Percentiles rank a stretch among this genome's conserved stretches.
Conservation (phyloP, 1,140 invertebrate genomes). For the Neelides sp. region DNA sequence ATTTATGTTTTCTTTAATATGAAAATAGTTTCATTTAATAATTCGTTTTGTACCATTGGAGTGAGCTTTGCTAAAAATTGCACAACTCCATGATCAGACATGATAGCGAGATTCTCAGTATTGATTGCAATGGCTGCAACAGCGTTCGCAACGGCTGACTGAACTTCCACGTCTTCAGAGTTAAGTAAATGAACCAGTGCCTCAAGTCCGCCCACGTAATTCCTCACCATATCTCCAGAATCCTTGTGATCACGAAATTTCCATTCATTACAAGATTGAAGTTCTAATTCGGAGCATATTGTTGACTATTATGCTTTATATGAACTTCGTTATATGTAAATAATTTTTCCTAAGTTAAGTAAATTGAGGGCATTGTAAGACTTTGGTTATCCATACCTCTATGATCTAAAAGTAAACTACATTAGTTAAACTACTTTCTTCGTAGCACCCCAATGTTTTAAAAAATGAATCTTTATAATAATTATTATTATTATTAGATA, state of each 20-base stretch:
- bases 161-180: slow-evolving; percentile 60
- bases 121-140: slow-evolving; percentile 79
- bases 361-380: too few species aligned
- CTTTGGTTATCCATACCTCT: too few species aligned
- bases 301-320: too few species aligned
- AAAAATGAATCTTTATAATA: too few species aligned
- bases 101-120: slow-evolving; percentile 78
- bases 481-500: too few species aligned
- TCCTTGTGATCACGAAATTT: slow-evolving; percentile 40
- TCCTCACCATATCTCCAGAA: slow-evolving; percentile 79
- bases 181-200: slow-evolving; percentile 72
- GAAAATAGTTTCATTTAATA: slow-evolving; percentile 24
- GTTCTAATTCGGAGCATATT: too few species aligned
- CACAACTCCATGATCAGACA: slow-evolving; percentile 90
- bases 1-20: not conserved
- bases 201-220: slow-evolving; percentile 83
- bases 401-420: too few species aligned
- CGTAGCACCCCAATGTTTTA: too few species aligned
- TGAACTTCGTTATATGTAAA: too few species aligned
- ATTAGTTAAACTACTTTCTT: too few species aligned
- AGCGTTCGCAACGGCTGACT: slow-evolving; percentile 75
- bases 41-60: slow-evolving; percentile 50
- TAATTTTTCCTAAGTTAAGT: too few species aligned
- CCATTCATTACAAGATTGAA: too few species aligned
- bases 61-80: slow-evolving; percentile 68